Conservation (phyloP, 2,888 invertebrate genomes). For the Petrolisthes cinctipes region DNA sequence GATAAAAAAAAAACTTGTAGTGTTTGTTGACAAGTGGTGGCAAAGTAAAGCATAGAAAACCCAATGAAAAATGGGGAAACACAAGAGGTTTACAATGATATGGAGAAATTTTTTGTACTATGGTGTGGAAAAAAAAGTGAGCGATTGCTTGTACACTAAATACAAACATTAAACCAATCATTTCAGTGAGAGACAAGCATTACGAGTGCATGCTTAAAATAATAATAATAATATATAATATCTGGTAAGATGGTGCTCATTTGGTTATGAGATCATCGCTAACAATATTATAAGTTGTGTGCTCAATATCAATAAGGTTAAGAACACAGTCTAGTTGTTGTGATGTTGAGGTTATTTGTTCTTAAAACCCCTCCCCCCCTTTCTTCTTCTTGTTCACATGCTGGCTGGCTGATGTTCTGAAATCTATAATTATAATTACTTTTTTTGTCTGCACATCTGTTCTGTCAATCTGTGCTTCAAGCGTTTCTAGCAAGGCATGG, state of each 20-base stretch:
- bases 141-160: neutral
- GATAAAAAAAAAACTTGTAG: neutral
- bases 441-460: slow-evolving; percentile 49
- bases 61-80: slow-evolving; percentile 16
- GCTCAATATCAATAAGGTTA: slow-evolving; percentile 62
- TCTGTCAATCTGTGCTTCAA: slow-evolving; percentile 49
- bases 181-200: slow-evolving; percentile 29
- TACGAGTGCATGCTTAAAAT: slow-evolving; percentile 24
- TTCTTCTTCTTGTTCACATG: slow-evolving; percentile 49
- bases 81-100: neutral
- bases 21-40: neutral
- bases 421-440: slow-evolving; percentile 27
- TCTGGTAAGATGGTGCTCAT: slow-evolving; percentile 56
- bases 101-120: slow-evolving; percentile 35
- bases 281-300: slow-evolving; percentile 54
- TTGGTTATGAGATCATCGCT: slow-evolving; percentile 41
- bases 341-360: slow-evolving; percentile 59
- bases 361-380: slow-evolving; percentile 28
- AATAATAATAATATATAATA: neutral
- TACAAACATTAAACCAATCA: slow-evolving; percentile 21
- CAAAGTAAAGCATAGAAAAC: neutral
- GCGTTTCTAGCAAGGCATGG: slow-evolving; percentile 51
- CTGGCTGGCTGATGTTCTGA: slow-evolving; percentile 54
- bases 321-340: slow-evolving; percentile 62
- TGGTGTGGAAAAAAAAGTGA: neutral